A percentile compares a stretch with the other conserved stretches of the same genome.
Evolutionary conservation across 2,113 vertebrate genomes (phyloP).

Genomic region (Aldabrachelys gigantea): DNA sequence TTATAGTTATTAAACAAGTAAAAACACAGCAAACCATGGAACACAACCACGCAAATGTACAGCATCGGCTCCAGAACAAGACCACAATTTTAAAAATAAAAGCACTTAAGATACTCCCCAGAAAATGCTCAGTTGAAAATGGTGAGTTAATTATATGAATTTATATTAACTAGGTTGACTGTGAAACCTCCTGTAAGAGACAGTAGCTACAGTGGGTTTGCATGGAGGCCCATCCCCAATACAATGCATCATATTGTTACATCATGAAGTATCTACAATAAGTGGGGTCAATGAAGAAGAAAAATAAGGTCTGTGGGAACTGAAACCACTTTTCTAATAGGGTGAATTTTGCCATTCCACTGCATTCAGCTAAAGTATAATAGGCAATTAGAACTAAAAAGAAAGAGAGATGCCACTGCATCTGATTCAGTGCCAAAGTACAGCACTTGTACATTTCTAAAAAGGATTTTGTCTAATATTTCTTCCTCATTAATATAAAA

Average conservation of each 20-base stretch:
- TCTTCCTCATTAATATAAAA: not conserved
- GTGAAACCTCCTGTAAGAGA: not conserved
- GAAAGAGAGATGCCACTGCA: not conserved
- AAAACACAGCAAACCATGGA: not conserved
- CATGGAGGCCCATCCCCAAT: not conserved
- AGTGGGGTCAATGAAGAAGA: not conserved
- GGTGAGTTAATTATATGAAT: not conserved
- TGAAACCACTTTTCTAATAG: not conserved
- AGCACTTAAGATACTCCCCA: not conserved
- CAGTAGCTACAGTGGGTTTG: not conserved
- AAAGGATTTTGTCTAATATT: not conserved
- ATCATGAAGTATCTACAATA: not conserved
- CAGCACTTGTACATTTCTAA: not conserved
- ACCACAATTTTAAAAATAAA: not conserved
- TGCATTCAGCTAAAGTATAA: not conserved
- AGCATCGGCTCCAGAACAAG: not conserved
- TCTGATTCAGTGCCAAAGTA: not conserved
- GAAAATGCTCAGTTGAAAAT: not conserved
- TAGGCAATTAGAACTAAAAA: not conserved
- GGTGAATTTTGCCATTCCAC: not conserved
- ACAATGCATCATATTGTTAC: not conserved
- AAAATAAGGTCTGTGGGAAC: constrained; percentile 8
- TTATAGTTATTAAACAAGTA: not conserved
- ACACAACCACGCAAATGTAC: not conserved
- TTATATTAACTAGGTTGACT: not conserved